Conservation (phyloP, 2,113 vertebrate species). For the Myocastor coypus region DNA sequence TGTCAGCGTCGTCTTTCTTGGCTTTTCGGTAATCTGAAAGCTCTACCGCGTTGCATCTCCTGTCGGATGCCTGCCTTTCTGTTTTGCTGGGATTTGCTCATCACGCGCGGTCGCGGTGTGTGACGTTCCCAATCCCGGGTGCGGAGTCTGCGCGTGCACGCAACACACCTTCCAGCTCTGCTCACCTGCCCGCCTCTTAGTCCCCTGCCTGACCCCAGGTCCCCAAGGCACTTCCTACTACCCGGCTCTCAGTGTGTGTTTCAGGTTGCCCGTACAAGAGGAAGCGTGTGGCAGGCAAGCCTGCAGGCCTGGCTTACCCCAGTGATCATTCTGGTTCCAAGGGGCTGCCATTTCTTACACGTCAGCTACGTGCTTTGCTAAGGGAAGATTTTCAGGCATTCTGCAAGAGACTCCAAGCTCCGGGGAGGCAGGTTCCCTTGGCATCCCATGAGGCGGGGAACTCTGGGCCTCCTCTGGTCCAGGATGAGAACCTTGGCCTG, state of each 20-base stretch:
- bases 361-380: constrained; percentile 7
- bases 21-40: constrained; percentile 58
- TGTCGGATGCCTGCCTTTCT: constrained; percentile 48
- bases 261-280: background rate
- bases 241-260: background rate
- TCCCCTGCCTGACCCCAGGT: background rate
- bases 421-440: background rate
- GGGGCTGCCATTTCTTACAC: background rate
- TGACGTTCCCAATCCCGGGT: background rate
- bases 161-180: background rate
- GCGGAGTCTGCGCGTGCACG: background rate
- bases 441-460: background rate
- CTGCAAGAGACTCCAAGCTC: constrained; percentile 13
- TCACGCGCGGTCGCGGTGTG: background rate
- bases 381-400: constrained; percentile 36
- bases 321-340: background rate
- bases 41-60: constrained; percentile 19
- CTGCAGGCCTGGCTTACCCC: background rate
- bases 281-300: background rate
- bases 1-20: constrained; percentile 59
- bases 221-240: background rate
- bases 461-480: background rate
- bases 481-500: background rate
- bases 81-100: background rate
- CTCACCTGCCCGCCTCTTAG: background rate